These are phyloP conservation scores for Conus ventricosus DNA, from an alignment of 1,140 invertebrate genomes.

Conservation along the genomic window DNA sequence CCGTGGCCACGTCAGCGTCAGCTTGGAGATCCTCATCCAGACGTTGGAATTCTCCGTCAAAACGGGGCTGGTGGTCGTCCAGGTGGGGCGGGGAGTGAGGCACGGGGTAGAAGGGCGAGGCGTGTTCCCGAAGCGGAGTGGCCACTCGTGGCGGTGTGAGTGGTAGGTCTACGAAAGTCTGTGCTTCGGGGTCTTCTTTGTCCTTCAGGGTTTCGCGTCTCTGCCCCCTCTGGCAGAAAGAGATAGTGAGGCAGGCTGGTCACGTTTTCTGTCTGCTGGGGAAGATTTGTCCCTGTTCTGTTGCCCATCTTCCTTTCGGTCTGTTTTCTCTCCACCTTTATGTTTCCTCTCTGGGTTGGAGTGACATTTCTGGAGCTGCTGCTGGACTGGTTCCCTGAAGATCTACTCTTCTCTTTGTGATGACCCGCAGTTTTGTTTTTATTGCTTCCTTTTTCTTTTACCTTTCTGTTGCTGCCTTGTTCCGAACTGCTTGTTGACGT, in stretches of 20 bases:
- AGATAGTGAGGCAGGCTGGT: background rate
- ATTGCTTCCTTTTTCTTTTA: background rate
- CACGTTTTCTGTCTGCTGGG: background rate
- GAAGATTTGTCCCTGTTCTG: background rate
- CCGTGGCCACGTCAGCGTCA: slow-evolving; percentile 1
- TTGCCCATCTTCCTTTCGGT: background rate
- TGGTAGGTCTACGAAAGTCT: background rate
- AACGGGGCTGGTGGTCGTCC: background rate
- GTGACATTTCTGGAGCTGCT: background rate
- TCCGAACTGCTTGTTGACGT: slow-evolving; percentile 1
- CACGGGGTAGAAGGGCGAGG: slow-evolving; percentile 8
- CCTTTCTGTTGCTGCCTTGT: background rate
- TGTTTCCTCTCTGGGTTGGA: slow-evolving; percentile 3
- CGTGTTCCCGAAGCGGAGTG: slow-evolving; percentile 11
- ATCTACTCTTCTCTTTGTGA: background rate
- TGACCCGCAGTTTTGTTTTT: background rate
- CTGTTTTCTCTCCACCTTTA: background rate
- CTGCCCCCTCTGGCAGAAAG: background rate
- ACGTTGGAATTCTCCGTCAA: slow-evolving; percentile 41
- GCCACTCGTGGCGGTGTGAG: slow-evolving; percentile 25
- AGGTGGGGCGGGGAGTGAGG: background rate
- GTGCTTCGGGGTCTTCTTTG: slow-evolving; percentile 5
- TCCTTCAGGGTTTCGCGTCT: background rate
- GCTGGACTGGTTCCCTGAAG: background rate
- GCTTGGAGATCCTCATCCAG: slow-evolving; percentile 33